A percentile compares a stretch with the other conserved stretches of the same genome.
phyloP scores from a whole-genome alignment of 2,797 vertebrate species.

The Hippocampus kuda region DNA sequence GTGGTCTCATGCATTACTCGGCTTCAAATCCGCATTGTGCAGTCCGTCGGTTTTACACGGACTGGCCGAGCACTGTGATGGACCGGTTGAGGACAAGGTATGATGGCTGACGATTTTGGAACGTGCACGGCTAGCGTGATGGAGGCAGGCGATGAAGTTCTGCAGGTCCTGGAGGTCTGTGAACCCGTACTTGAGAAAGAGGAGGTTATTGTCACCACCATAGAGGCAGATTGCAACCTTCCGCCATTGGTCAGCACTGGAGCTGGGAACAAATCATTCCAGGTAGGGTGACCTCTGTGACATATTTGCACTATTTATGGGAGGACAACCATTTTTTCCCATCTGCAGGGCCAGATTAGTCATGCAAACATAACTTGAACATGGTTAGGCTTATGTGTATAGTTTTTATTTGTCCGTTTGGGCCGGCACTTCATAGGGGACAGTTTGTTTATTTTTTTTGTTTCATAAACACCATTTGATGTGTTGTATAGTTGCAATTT shows the following conservation, averaged over 20 bases:
- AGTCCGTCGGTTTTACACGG: slow-evolving; percentile 29
- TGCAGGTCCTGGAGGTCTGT: slow-evolving; percentile 46
- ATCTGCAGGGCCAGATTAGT: background rate
- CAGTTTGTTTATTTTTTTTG: background rate
- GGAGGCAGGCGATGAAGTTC: slow-evolving; percentile 34
- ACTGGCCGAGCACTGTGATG: slow-evolving; percentile 16
- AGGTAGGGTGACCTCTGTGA: slow-evolving; percentile 41
- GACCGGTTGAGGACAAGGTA: background rate
- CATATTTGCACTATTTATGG: background rate
- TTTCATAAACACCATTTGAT: background rate
- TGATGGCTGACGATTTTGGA: background rate
- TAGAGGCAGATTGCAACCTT: slow-evolving; percentile 30
- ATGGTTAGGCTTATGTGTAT: background rate
- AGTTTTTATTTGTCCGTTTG: background rate
- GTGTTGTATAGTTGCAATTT: background rate
- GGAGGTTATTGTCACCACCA: slow-evolving; percentile 41
- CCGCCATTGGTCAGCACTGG: slow-evolving; percentile 25
- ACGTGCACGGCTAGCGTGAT: slow-evolving; percentile 27
- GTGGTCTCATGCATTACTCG: slow-evolving; percentile 35
- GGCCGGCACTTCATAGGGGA: background rate
- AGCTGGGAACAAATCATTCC: slow-evolving; percentile 30
- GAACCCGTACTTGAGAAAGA: slow-evolving; percentile 28
- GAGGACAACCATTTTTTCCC: background rate
- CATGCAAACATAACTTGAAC: background rate
- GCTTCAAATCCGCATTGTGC: slow-evolving; percentile 29